Percentiles rank a stretch among this genome's conserved stretches.
Evolutionary conservation across 2,888 invertebrate genomes (phyloP).

Genomic region (Serrognathus titanus): DNA sequence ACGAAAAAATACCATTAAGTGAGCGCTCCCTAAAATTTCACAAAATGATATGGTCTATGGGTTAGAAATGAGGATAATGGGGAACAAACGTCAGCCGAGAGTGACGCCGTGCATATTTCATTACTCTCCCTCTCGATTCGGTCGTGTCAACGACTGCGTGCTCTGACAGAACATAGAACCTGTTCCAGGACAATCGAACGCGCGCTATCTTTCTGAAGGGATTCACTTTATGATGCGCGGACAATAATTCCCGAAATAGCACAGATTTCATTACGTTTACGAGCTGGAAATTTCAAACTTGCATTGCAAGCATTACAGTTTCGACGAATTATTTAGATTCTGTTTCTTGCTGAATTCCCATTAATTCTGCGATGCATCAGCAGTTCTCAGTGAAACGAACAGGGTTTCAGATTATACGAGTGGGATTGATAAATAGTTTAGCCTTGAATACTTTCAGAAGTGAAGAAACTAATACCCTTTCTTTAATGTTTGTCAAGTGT

Average conservation of each 20-base stretch:
- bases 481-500: too few relatives aligned
- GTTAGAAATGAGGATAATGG: constrained; percentile 23
- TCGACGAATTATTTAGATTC: too few relatives aligned
- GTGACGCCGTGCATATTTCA: constrained; percentile 40
- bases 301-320: too few relatives aligned
- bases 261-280: not conserved
- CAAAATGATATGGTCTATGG: not conserved
- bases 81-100: constrained; percentile 32
- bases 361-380: too few relatives aligned
- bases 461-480: too few relatives aligned
- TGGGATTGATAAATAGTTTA: too few relatives aligned
- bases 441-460: too few relatives aligned
- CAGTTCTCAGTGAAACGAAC: too few relatives aligned
- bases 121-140: constrained; percentile 34
- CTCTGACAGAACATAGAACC: constrained; percentile 9
- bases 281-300: too few relatives aligned
- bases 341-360: too few relatives aligned
- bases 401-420: too few relatives aligned
- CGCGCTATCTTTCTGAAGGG: not conserved
- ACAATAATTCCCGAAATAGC: not conserved
- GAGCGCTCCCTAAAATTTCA: not conserved
- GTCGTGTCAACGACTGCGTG: constrained; percentile 25
- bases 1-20: too few relatives aligned
- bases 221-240: not conserved
- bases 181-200: not conserved